Conservation (phyloP, 2,888 invertebrate species). For the Latheticus oryzae region DNA sequence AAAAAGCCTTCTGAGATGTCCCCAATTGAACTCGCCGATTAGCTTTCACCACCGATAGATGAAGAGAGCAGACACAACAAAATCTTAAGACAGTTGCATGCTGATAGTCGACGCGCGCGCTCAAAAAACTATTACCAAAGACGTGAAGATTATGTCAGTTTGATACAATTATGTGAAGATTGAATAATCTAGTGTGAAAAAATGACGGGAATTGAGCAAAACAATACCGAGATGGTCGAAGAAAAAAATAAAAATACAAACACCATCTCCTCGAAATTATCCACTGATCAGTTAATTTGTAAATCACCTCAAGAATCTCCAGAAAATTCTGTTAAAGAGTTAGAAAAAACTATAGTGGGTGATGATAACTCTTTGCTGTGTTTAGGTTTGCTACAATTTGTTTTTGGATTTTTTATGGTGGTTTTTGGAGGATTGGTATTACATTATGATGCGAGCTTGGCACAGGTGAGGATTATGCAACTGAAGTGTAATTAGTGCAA, state of each 20-base stretch:
- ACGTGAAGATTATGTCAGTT: conserved; percentile 18
- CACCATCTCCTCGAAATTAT: conserved; percentile 61
- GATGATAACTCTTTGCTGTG: conserved; percentile 64
- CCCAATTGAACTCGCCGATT: conserved; percentile 42
- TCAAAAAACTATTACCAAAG: conserved; percentile 5
- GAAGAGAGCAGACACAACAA: conserved; percentile 33
- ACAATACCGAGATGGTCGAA: too few species aligned
- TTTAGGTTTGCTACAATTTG: conserved; percentile 72
- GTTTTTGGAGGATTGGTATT: conserved; percentile 74
- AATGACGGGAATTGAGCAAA: conserved; percentile 9
- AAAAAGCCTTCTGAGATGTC: conserved; percentile 32
- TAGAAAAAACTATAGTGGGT: conserved; percentile 40
- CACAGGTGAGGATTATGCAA: conserved; percentile 58
- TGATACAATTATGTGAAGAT: conserved; percentile 32
- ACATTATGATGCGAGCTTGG: conserved; percentile 70
- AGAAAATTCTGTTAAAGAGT: conserved; percentile 51
- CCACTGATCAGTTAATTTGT: conserved; percentile 71
- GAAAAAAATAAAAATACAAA: conserved; percentile 12
- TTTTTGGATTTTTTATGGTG: conserved; percentile 73
- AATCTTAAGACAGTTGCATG: conserved; percentile 33
- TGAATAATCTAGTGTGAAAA: conserved; percentile 22
- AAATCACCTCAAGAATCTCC: conserved; percentile 67
- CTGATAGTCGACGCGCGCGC: conserved; percentile 23
- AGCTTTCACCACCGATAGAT: conserved; percentile 41
- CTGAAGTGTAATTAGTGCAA: too few species aligned